Evolutionary conservation across 2,113 vertebrate genomes (phyloP).

Genomic region (Cyprinus carpio): DNA sequence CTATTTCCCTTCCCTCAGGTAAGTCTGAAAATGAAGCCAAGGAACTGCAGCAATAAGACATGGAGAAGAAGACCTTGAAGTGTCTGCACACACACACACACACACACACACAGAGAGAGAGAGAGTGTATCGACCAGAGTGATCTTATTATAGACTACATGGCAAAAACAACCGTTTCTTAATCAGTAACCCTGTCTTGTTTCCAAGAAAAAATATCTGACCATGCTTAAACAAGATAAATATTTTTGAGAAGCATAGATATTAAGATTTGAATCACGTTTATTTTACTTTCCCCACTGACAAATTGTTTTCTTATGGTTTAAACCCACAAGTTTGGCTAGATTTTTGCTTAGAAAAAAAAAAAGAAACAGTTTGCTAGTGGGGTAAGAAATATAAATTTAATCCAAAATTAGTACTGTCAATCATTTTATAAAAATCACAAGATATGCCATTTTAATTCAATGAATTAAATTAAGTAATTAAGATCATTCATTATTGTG

Average conservation of each 20-base stretch:
- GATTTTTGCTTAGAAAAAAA: not conserved
- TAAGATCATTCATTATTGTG: not conserved
- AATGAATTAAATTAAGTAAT: no score
- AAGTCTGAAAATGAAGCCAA: conserved; percentile 35
- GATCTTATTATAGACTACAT: conserved; percentile 12
- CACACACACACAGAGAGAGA: not conserved
- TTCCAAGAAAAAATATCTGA: not conserved
- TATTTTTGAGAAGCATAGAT: not conserved
- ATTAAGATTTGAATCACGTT: not conserved
- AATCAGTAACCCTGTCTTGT: not conserved
- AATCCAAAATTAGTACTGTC: not conserved
- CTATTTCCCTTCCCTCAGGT: conserved; percentile 15
- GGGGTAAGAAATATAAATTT: not conserved
- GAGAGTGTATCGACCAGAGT: not conserved
- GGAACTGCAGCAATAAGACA: not conserved
- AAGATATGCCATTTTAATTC: no score
- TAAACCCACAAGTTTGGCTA: not conserved
- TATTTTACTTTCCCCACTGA: not conserved
- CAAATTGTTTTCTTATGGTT: not conserved
- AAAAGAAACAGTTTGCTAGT: not conserved
- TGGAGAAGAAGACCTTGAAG: not conserved
- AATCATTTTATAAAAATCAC: not conserved
- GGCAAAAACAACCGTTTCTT: not conserved
- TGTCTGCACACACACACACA: conserved; percentile 9
- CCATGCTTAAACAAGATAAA: conserved; percentile 7